Evolutionary conservation across 2,113 vertebrate genomes (phyloP), one percentile per base, ranked within the genome.

Genomic region (Notarius lentiginosus): DNA sequence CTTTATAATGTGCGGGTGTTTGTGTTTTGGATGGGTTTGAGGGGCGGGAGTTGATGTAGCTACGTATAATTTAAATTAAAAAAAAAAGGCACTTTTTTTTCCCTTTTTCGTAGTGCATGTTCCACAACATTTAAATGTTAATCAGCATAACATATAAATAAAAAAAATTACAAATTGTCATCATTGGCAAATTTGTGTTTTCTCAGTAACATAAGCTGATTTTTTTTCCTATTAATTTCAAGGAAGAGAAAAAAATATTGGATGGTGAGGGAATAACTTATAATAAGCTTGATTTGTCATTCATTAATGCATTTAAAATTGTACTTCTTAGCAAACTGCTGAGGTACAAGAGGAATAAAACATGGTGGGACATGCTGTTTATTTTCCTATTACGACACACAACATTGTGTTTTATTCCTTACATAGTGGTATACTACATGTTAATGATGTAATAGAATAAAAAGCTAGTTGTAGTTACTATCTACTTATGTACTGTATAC

Each of bases 1-100:
- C 49, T 60, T 87, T 53, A 66, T 30, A 82, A 24, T 75, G 34
- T 58, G 34, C 51, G 17, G 53, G 51, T 72, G 34, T 77, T 49
- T 84, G 75, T 79, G 68, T 83, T 63, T 79, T 77, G 49, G 24
- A n/a, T 77, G 22, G 11, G 73, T 76, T 76, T 75, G 41, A 47
- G 47, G 47, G 70, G 24, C 24, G 73, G 41, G 70, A 14, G 47
- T 51, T 76, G 47, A 24, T 76, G 22, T 76, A 24, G 47, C 73
- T 51, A 49, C 11, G 5, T 51, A n/a, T 76, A 8, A 24, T 76
- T 30, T 41, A 15, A 7, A 34, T 30, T 30, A 34, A 17, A 47
- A 73, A 20, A 70, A 0, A 30, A 68, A 7, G 15, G 7, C 7
- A 11, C 8, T 5, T 51, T 73, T 73, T 49, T 70, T 73, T 22